These are phyloP conservation scores for Chunga burmeisteri DNA, from an alignment of 2,113 vertebrate genomes.

Conservation along the genomic window DNA sequence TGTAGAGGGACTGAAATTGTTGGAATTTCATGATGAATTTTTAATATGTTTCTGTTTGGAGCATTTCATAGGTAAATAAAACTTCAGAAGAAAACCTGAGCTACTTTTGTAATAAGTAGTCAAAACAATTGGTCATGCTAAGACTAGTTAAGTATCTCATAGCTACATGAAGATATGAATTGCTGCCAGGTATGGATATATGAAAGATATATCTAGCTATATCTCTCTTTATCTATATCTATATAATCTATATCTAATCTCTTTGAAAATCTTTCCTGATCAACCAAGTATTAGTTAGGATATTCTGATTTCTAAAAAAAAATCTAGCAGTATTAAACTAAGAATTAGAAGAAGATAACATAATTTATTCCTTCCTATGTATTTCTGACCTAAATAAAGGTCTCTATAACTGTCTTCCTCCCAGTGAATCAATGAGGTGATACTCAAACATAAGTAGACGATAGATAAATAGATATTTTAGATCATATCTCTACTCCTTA, in stretches of 20 bases:
- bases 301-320: background rate
- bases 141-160: background rate
- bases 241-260: background rate
- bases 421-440: background rate
- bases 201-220: background rate
- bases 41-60: background rate
- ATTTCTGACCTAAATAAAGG: background rate
- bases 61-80: background rate
- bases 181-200: background rate
- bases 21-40: background rate
- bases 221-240: background rate
- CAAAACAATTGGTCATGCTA: background rate
- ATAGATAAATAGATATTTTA: background rate
- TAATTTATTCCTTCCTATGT: background rate
- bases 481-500: background rate
- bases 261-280: background rate
- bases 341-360: background rate
- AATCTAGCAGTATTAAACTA: background rate
- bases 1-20: background rate
- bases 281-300: background rate
- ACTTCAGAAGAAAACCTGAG: background rate
- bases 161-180: background rate
- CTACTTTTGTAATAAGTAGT: background rate
- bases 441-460: background rate
- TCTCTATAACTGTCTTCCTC: background rate